Conservation (phyloP, 2,113 vertebrate species). For the Aythya baeri region DNA sequence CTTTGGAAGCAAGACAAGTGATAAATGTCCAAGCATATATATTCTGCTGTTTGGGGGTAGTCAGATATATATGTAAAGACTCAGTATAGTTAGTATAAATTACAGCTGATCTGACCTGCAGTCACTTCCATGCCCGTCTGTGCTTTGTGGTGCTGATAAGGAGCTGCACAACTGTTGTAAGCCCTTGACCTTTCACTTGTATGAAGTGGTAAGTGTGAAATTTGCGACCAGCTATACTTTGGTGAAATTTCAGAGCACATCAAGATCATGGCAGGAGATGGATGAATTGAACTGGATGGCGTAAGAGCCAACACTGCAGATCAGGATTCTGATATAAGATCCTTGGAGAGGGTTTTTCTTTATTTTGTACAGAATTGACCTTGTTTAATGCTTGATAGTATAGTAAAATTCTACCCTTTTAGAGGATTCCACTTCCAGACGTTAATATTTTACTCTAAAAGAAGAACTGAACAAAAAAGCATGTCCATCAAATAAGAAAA, state of each 20-base stretch:
- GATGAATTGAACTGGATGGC: slow-evolving; percentile 50
- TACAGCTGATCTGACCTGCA: slow-evolving; percentile 53
- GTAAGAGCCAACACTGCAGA: neutral
- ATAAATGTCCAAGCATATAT: neutral
- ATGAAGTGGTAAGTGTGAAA: slow-evolving; percentile 65
- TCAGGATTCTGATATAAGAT: neutral
- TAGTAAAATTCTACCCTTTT: neutral
- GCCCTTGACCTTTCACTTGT: slow-evolving; percentile 67
- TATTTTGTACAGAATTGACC: neutral
- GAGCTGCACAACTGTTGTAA: slow-evolving; percentile 52
- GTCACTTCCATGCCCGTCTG: slow-evolving; percentile 30
- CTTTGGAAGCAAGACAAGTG: neutral
- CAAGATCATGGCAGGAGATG: slow-evolving; percentile 35
- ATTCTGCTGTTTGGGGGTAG: neutral
- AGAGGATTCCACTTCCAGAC: neutral
- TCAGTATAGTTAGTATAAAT: slow-evolving; percentile 38
- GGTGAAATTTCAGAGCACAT: slow-evolving; percentile 58
- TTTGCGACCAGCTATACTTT: slow-evolving; percentile 53
- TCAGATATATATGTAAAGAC: neutral
- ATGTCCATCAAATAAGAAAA: neutral
- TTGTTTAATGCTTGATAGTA: neutral
- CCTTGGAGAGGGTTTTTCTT: neutral
- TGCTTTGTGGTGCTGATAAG: slow-evolving; percentile 28
- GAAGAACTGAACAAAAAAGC: neutral
- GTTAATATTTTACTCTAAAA: neutral